Base-by-base conservation (phyloP, 2,888 invertebrate species). In the Therioaphis trifolii region DNA sequence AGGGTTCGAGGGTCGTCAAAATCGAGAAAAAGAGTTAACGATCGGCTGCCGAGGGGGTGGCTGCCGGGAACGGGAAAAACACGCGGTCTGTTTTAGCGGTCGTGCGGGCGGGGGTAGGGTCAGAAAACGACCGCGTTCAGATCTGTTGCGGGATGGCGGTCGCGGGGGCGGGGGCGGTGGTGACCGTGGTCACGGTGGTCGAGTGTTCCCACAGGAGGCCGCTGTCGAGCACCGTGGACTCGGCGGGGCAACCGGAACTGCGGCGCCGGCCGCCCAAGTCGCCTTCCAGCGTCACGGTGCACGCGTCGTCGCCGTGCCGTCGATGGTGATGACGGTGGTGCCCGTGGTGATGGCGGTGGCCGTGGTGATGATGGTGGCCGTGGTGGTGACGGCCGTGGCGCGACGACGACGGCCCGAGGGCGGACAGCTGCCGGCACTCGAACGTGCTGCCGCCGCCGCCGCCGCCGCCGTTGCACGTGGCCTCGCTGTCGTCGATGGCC, bases 401-500 rank as follows among this genome's bases (percentile, higher is more conserved):
- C 1, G 58, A 79, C 12, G 49, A 61, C 4, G 9, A 43, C 27
- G 11, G 43, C 24, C 24, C 14, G 29, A n/a, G 14, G 77, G 21
- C 3, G 52, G 14, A n/a, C 46, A 46, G 1, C 4, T 79, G 58
- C 4, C 71, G 58, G 43, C 79, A 79, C 58, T 79, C 79, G 15
- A 82, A 46, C 29, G n/a, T n/a, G n/a, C n/a, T n/a, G n/a, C n/a
- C n/a, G n/a, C n/a, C n/a, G n/a, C n/a, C n/a, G n/a, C n/a, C n/a
- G n/a, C n/a, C n/a, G n/a, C n/a, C n/a, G n/a, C n/a, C n/a, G n/a
- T n/a, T n/a, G n/a, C n/a, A n/a, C n/a, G 61, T 21, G n/a, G 49
- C 49, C 1, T n/a, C 95, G 85, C 94, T 93, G 86, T 90, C 89
- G 89, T 93, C 94, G 85, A 95, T 94, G 86, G 94, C 93, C 88